Percentiles rank a stretch among this genome's conserved stretches.
phyloP scores from a whole-genome alignment of 2,797 vertebrate species.

The Merluccius polli region DNA sequence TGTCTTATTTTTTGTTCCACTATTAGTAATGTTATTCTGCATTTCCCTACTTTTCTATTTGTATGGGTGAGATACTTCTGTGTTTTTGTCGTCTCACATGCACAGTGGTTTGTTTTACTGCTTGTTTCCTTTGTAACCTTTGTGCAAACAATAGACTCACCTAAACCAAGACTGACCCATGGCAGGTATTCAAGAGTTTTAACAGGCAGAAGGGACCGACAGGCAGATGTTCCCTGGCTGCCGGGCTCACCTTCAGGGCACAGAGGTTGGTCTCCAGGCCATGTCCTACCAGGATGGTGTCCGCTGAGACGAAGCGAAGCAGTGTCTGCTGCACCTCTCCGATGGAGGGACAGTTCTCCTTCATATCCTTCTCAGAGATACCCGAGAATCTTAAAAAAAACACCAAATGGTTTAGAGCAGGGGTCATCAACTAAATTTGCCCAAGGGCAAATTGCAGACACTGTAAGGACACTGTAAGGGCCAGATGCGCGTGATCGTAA shows the following conservation, averaged over 20 bases:
- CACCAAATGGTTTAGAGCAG: background rate
- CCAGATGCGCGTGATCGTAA: too few species aligned
- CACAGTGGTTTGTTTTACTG: background rate
- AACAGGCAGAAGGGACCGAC: background rate
- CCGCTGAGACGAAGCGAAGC: conserved; percentile 72
- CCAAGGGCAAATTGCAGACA: too few species aligned
- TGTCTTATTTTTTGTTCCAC: background rate
- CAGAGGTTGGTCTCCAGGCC: conserved; percentile 74
- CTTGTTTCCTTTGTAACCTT: background rate
- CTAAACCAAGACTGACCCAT: background rate
- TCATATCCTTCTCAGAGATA: conserved; percentile 71
- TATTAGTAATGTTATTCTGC: background rate
- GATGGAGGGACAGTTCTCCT: conserved; percentile 58
- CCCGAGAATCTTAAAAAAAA: conserved; percentile 74
- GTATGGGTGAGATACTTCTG: background rate
- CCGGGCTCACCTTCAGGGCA: conserved; percentile 77
- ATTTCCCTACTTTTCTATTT: background rate
- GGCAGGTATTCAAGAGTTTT: background rate
- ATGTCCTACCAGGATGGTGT: conserved; percentile 80
- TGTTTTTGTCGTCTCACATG: background rate
- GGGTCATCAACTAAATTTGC: too few species aligned
- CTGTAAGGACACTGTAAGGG: too few species aligned
- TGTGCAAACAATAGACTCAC: background rate
- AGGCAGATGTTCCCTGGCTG: background rate
- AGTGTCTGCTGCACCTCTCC: conserved; percentile 72